These are phyloP conservation scores for Chydorus sphaericus DNA, from an alignment of 2,888 invertebrate species.

Conservation along the genomic window DNA sequence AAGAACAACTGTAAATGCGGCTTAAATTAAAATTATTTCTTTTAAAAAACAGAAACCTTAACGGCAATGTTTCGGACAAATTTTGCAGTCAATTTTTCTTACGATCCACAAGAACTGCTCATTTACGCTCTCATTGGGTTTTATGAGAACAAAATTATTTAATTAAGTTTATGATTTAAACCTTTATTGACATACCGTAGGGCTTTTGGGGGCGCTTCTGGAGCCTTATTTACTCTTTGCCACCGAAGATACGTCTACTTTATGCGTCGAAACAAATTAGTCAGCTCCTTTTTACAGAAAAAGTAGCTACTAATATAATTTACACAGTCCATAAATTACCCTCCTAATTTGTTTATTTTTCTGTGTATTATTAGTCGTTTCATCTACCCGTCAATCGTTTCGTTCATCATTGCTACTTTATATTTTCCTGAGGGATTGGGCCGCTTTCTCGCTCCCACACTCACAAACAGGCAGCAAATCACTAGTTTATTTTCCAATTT, in stretches of 20 bases:
- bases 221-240: conserved; percentile 80
- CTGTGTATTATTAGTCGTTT: conserved; percentile 52
- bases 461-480: conserved; percentile 66
- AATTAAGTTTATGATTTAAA: background rate
- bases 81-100: conserved; percentile 87
- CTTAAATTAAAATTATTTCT: background rate
- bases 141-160: conserved; percentile 24
- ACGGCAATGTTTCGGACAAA: conserved; percentile 87
- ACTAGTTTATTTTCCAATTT: conserved; percentile 83
- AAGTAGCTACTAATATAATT: conserved; percentile 49
- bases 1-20: background rate
- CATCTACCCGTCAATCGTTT: conserved; percentile 84
- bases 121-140: conserved; percentile 87
- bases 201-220: conserved; percentile 70
- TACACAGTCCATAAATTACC: background rate
- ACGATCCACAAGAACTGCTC: conserved; percentile 89
- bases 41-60: conserved; percentile 63
- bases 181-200: conserved; percentile 34
- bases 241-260: conserved; percentile 86
- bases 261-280: conserved; percentile 77
- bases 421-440: conserved; percentile 87
- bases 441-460: conserved; percentile 69
- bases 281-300: conserved; percentile 82
- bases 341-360: background rate
- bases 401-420: conserved; percentile 65